Evolutionary conservation across 2,888 invertebrate genomes (phyloP), one percentile per base, ranked within the genome.

Genomic region (Formica aserva): DNA sequence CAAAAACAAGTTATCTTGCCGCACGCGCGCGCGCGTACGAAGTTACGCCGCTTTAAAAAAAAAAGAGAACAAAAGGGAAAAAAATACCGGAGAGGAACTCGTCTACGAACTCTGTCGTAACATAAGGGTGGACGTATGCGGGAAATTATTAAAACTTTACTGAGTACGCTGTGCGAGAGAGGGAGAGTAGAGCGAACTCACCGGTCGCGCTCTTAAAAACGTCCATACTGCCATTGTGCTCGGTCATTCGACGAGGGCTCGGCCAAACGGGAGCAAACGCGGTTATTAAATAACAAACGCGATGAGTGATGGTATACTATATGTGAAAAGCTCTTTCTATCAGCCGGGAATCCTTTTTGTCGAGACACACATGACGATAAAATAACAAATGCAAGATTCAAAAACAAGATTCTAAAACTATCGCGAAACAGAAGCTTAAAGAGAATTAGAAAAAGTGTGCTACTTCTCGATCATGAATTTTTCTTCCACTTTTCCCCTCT

Each of bases 251-350:
- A 76, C 66, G 77, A 78, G 71, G 57, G 22, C 57, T 69, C 57
- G 38, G 41, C 18, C 55, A 57, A 78, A 71, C 57, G 72, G 71
- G 57, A 52, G 55, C 60, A 60, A 72, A 72, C 78, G 74, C 32
- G 45, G 72, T 80, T 80, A 80, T 80, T 80, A 72, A 80, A 80
- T 80, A 80, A 80, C 78, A 72, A 72, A 71, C 78, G 74, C 32
- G 45, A 35, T 71, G 78, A 72, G 72, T 80, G 78, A 80, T 72
- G n/a, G 45, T 52, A 29, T 69, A n/a, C 77, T 29, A 57, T 15
- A 41, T 22, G 29, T 45, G 72, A 71, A 78, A 78, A 78, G 72
- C 13, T 35, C 55, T 18, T n/a, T 74, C 48, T 60, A 26, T 76
- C 35, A 45, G 41, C 13, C 29, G 32, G 22, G 22, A 60, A 72